Conservation (phyloP, 1,140 invertebrate species). For the Adoxophyes honmai region DNA sequence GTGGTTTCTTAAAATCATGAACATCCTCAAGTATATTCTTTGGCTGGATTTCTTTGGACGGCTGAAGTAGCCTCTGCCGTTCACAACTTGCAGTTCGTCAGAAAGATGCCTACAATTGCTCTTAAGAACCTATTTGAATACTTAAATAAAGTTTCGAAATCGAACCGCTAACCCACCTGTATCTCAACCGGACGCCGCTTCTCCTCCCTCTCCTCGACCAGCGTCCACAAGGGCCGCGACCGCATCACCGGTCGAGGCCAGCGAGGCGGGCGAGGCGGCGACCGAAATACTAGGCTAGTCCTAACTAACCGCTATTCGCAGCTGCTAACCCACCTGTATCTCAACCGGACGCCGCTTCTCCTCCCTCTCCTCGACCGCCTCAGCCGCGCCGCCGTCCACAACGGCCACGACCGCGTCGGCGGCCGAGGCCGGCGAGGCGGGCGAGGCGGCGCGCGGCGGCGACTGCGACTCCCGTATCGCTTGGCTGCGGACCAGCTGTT, state of each 20-base stretch:
- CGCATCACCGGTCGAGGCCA: neutral
- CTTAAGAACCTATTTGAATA: no score
- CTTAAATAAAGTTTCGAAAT: no score
- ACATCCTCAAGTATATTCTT: no score
- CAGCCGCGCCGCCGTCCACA: no score
- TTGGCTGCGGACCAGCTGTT: constrained; percentile 91
- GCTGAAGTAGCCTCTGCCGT: no score
- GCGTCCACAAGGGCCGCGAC: neutral
- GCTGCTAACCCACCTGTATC: constrained; percentile 56
- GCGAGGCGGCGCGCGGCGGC: constrained; percentile 85
- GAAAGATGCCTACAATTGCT: no score
- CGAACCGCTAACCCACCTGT: constrained; percentile 47
- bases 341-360: constrained; percentile 57
- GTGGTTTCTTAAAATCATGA: no score
- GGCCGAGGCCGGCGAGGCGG: constrained; percentile 23
- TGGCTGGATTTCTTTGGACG: no score
- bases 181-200: constrained; percentile 66
- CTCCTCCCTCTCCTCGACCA: constrained; percentile 5
- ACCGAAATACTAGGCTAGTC: no score
- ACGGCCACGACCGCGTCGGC: neutral
- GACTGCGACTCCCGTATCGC: constrained; percentile 92
- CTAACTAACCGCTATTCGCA: no score
- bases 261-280: no score
- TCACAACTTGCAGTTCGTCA: no score
- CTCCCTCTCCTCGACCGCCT: constrained; percentile 6